Percentiles rank a stretch among this genome's conserved stretches.
Conservation (phyloP, 2,888 invertebrate genomes). For the Melikaiella ostensackeni region DNA sequence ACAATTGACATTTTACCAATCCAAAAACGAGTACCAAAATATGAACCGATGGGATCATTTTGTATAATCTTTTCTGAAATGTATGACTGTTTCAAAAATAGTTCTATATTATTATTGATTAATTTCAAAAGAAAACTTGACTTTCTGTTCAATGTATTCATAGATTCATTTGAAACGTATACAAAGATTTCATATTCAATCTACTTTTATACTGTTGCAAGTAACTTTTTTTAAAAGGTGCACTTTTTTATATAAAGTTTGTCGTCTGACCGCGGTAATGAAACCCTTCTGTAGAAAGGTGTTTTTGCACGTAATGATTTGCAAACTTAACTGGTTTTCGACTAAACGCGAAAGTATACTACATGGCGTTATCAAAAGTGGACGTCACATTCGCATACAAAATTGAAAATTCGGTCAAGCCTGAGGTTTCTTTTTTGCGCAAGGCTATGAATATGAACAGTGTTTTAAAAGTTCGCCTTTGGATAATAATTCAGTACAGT, state of each 20-base stretch:
- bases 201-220: too few species aligned
- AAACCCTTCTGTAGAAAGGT: neutral
- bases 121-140: neutral
- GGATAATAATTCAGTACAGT: too few species aligned
- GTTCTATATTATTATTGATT: neutral
- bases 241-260: neutral
- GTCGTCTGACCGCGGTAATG: neutral
- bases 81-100: neutral
- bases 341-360: neutral
- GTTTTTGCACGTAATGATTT: slow-evolving; percentile 11
- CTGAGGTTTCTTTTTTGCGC: neutral
- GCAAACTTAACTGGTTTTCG: slow-evolving; percentile 8
- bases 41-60: neutral
- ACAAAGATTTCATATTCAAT: too few species aligned
- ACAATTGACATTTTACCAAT: slow-evolving; percentile 32
- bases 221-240: neutral
- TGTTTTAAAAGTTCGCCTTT: too few species aligned
- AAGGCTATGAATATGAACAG: too few species aligned
- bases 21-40: slow-evolving; percentile 14
- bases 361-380: slow-evolving; percentile 9
- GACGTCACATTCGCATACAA: slow-evolving; percentile 13
- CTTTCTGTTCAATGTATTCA: too few species aligned
- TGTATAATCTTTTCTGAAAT: neutral
- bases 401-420: neutral
- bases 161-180: too few species aligned